Conservation (phyloP, 2,797 vertebrate genomes). For the Petrocephalus schoutedeni region DNA sequence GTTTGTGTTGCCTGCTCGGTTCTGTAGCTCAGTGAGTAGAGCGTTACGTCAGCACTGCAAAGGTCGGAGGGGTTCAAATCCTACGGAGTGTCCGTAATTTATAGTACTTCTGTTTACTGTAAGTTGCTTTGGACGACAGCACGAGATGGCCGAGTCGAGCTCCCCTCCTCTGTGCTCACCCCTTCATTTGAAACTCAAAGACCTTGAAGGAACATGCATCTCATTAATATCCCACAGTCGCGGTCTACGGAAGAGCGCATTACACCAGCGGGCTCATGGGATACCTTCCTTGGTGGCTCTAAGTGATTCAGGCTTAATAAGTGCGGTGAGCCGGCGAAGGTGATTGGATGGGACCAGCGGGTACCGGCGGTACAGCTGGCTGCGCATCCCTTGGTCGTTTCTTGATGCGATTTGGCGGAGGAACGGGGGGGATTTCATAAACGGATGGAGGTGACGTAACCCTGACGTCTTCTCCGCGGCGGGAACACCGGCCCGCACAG, state of each 20-base stretch:
- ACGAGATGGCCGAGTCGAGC: neutral
- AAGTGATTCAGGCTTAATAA: neutral
- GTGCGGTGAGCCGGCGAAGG: neutral
- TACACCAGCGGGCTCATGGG: neutral
- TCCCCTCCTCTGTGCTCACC: neutral
- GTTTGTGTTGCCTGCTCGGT: neutral
- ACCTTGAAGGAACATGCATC: neutral
- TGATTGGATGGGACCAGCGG: neutral
- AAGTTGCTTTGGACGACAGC: neutral
- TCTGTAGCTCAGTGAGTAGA: neutral
- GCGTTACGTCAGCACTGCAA: neutral
- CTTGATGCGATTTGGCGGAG: neutral
- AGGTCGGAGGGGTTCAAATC: neutral
- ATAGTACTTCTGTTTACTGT: neutral
- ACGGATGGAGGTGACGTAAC: neutral
- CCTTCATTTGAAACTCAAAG: neutral
- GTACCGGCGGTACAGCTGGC: neutral
- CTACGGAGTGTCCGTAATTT: neutral
- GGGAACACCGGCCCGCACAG: neutral
- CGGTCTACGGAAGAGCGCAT: neutral
- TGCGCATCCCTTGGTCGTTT: neutral
- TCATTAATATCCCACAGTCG: neutral
- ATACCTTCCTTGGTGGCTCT: constrained; percentile 3
- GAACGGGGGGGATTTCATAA: neutral
- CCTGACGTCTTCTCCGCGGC: neutral